A percentile compares a stretch with the other conserved stretches of the same genome.
Evolutionary conservation across 2,888 invertebrate genomes (phyloP).

Genomic region (Encarsia formosa): DNA sequence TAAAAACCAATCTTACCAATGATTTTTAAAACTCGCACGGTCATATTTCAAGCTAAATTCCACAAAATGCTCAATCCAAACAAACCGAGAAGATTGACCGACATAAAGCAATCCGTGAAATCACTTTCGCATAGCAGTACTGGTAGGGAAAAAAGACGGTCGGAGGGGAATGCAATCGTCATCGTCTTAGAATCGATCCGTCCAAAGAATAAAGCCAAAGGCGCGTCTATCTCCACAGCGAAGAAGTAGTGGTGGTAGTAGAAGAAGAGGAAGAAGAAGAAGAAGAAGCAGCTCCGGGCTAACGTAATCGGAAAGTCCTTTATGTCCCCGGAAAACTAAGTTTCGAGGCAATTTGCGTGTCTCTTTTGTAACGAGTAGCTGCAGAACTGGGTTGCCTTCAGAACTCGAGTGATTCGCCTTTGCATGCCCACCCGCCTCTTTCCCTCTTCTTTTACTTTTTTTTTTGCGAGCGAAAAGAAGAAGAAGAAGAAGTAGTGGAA

Average conservation of each 20-base stretch:
- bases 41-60: no score
- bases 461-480: no score
- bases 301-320: slow-evolving; percentile 50
- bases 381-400: not conserved
- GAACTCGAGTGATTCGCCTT: slow-evolving; percentile 34
- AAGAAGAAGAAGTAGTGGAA: no score
- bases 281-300: slow-evolving; percentile 31
- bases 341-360: slow-evolving; percentile 50
- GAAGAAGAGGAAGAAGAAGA: slow-evolving; percentile 2
- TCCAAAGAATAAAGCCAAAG: not conserved
- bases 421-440: slow-evolving; percentile 39
- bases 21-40: no score
- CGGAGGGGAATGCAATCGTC: slow-evolving; percentile 16
- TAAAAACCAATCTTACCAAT: no score
- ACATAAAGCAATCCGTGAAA: no score
- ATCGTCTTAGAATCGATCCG: slow-evolving; percentile 18
- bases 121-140: no score
- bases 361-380: slow-evolving; percentile 44
- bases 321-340: slow-evolving; percentile 49
- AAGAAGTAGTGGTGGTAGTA: not conserved
- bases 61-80: no score
- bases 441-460: slow-evolving; percentile 15
- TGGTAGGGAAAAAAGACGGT: slow-evolving; percentile 15
- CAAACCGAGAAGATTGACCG: no score
- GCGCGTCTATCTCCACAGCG: not conserved